Evolutionary conservation across 1,140 invertebrate genomes (phyloP).

Genomic region (Trinorchestia longiramus): DNA sequence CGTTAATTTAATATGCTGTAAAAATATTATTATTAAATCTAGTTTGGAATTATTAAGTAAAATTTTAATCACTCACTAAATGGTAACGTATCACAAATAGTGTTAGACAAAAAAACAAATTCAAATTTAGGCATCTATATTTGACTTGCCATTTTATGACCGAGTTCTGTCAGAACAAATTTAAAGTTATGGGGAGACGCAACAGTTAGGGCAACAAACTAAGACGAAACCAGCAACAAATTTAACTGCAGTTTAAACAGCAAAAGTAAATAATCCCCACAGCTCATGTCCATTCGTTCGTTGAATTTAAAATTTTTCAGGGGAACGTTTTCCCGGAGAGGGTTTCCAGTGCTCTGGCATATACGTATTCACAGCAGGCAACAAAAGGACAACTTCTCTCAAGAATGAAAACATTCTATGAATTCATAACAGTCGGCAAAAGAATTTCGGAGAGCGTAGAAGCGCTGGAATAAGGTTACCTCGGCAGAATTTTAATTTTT

Average conservation of each 20-base stretch:
- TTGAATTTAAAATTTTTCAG: background rate
- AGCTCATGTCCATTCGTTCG: background rate
- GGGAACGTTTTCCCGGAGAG: background rate
- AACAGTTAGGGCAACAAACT: background rate
- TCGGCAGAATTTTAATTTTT: background rate
- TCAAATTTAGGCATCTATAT: background rate
- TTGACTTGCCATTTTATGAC: background rate
- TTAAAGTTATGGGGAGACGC: background rate
- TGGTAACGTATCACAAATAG: background rate
- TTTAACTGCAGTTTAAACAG: background rate
- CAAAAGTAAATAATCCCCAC: background rate
- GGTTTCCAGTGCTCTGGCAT: background rate
- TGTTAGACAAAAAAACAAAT: background rate
- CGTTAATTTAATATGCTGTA: no score
- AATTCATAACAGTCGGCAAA: background rate
- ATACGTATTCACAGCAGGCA: background rate
- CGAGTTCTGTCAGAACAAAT: background rate
- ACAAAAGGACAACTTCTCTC: background rate
- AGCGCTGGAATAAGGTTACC: background rate
- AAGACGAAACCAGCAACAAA: background rate
- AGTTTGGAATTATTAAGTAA: background rate
- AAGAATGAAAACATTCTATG: background rate
- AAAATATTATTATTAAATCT: background rate
- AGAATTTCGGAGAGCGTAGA: background rate
- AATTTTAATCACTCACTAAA: background rate